Conservation (phyloP, 2,888 invertebrate genomes). For the Eupithecia exiguata region DNA sequence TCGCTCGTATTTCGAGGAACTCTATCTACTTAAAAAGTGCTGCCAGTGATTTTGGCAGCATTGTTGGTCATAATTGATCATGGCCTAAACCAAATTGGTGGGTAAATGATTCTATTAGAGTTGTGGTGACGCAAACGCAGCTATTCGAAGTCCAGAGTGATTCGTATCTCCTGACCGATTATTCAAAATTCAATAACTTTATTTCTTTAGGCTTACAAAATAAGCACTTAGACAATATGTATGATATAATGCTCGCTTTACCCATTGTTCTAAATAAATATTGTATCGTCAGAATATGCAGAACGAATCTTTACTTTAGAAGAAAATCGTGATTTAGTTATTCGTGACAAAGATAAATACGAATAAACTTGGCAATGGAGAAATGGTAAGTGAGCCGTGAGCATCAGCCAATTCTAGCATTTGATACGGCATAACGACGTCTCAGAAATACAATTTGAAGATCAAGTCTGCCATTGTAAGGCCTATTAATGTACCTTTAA, state of each 20-base stretch:
- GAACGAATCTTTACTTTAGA: conserved; percentile 55
- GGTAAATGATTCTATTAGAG: conserved; percentile 16
- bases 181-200: too few relatives aligned
- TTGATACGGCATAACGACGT: background rate
- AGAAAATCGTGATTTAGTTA: conserved; percentile 39
- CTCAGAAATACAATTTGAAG: background rate
- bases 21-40: conserved; percentile 1
- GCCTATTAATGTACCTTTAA: background rate
- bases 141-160: conserved; percentile 40
- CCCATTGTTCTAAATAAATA: conserved; percentile 58
- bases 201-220: too few relatives aligned
- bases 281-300: conserved; percentile 47
- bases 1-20: conserved; percentile 23
- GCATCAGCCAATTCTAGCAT: conserved; percentile 3
- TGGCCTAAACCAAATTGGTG: conserved; percentile 13
- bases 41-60: conserved; percentile 13
- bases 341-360: conserved; percentile 42
- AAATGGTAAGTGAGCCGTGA: conserved; percentile 9
- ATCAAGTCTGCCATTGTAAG: background rate
- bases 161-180: conserved; percentile 49
- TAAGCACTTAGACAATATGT: too few relatives aligned
- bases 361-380: conserved; percentile 41
- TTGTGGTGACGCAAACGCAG: conserved; percentile 47
- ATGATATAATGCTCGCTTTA: conserved; percentile 47
- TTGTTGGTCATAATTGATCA: conserved; percentile 12